Evolutionary conservation across 2,888 invertebrate genomes (phyloP), one percentile per base, ranked within the genome.

Genomic region (Trichopria drosophilae): DNA sequence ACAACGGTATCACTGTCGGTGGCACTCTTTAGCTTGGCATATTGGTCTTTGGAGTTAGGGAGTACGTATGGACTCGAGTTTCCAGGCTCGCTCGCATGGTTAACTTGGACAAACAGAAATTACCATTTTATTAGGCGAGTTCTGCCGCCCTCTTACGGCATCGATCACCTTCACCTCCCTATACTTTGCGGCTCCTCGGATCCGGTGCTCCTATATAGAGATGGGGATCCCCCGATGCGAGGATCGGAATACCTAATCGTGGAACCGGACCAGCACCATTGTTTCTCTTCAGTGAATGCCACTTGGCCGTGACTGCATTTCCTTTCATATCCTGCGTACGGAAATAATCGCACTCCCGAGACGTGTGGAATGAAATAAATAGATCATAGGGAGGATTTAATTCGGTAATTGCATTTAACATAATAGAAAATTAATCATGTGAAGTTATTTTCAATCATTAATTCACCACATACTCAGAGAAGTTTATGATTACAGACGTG

Each of bases 51-150:
- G 67, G 67, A 69, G 49, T 70, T 71, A 70, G 71, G 64, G 68
- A 68, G 67, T 67, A 71, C 69, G 69, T 71, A 67, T 63, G 69
- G 69, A 71, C 69, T 71, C 67, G 72, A 73, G 72, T 72, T 73
- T 72, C 72, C 68, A 69, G 64, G 64, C 68, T 62, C 65, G 67
- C 68, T 72, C 72, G 72, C 75, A 73, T 82, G 82, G 82, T 82
- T 82, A 83, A 78, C 80, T 78, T 80, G 78, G 78, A 81, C 82
- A 82, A 83, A 83, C 82, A 83, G 78, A 76, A 80, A 84, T 84
- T 84, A 83, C 80, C 83, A 84, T 84, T 84, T 83, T 84, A 84
- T 84, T 84, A 82, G 74, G 60, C 66, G 73, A 75, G 73, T 74
- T 74, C 69, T 68, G 62, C 62, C 67, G 62, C 59, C 62, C 69